phyloP scores from a whole-genome alignment of 2,113 vertebrate genomes.

The Rhinolophus sinicus region DNA sequence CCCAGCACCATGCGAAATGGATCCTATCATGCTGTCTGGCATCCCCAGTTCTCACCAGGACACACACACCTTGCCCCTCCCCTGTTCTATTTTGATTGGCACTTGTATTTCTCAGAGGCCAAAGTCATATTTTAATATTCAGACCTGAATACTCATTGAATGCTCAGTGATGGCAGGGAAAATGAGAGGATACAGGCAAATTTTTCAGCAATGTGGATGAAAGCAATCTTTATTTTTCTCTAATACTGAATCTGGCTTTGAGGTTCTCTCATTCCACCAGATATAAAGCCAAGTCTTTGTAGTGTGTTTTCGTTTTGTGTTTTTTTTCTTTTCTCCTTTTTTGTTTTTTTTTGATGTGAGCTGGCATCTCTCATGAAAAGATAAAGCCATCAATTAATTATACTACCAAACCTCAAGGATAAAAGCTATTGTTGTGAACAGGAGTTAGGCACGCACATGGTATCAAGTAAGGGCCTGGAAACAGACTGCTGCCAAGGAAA shows the following conservation, averaged over 20 bases:
- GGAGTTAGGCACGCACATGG: constrained; percentile 86
- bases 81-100: not conserved
- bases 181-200: constrained; percentile 42
- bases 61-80: not conserved
- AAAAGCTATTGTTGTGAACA: constrained; percentile 85
- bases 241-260: constrained; percentile 66
- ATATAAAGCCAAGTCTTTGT: constrained; percentile 78
- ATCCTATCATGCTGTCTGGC: fast-evolving
- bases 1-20: not conserved
- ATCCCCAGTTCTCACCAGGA: not conserved
- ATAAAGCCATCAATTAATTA: constrained; percentile 87
- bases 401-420: constrained; percentile 74
- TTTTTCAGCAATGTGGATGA: constrained; percentile 58
- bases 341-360: constrained; percentile 78
- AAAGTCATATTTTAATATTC: constrained; percentile 27
- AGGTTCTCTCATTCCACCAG: constrained; percentile 76
- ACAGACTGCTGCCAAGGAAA: constrained; percentile 81
- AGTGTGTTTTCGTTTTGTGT: constrained; percentile 63
- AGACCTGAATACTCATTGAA: not conserved
- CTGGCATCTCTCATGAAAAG: constrained; percentile 82
- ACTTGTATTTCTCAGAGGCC: constrained; percentile 43
- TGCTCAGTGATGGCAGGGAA: constrained; percentile 40
- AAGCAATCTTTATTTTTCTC: constrained; percentile 71
- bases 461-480: constrained; percentile 83
- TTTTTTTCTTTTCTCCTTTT: not conserved